These are phyloP conservation scores for Lepidurus arcticus DNA, from an alignment of 1,140 invertebrate species.

Conservation along the genomic window DNA sequence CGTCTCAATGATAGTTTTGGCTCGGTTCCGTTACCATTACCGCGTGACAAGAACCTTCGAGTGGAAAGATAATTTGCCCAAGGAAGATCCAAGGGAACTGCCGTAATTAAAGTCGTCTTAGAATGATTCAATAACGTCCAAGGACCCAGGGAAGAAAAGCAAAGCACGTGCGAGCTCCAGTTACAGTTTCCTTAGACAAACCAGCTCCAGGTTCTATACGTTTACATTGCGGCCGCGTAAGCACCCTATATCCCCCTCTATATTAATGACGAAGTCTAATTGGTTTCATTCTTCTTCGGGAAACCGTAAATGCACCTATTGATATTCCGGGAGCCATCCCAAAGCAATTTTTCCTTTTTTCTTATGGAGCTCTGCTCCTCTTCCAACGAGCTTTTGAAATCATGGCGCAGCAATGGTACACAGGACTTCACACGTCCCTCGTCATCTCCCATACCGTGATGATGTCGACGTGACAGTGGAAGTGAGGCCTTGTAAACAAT, in stretches of 20 bases:
- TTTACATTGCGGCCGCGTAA: not conserved
- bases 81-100: not conserved
- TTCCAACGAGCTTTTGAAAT: no score
- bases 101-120: not conserved
- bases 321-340: no score
- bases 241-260: not conserved
- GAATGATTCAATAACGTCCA: not conserved
- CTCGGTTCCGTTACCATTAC: not conserved
- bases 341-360: no score
- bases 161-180: not conserved
- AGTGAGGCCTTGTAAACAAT: no score
- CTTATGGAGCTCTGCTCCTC: no score
- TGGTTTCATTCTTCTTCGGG: not conserved
- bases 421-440: no score
- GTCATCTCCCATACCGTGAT: no score
- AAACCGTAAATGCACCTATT: no score
- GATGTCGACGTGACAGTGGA: no score
- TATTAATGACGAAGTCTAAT: not conserved
- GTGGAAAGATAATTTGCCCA: not conserved
- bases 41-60: slow-evolving; percentile 11
- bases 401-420: no score
- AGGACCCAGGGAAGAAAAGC: not conserved
- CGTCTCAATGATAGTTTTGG: no score
- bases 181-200: not conserved
- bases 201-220: not conserved